Base-by-base conservation (phyloP, 2,113 vertebrate genomes). In the Psophia crepitans region DNA sequence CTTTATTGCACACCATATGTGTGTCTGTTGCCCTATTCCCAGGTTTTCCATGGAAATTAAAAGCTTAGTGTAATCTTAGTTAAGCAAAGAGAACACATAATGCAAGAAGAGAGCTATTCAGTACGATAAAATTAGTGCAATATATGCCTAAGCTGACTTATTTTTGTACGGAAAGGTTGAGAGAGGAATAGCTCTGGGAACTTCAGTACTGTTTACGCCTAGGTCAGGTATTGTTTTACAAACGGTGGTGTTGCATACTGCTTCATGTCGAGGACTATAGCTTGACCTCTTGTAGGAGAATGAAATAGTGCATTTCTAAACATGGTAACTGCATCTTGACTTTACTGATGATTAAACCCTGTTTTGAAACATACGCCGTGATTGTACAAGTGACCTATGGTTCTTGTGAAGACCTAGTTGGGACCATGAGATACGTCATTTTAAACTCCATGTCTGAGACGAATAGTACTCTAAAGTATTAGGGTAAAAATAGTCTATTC, bases 91-190 rank as follows among this genome's bases (percentile, higher is more conserved):
- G 73, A 89, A 58, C 53, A 94, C 71, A 81, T 58, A 88, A 89
- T 92, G 66, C 94, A 95, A 82, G 49, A 56, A 12, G 8, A 93
- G 90, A 97, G 37, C 56, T 92, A 90, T 92, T 58, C 76, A 75
- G 89, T 87, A 79, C 87, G 84, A 87, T 71, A 84, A 95, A 90
- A 94, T 61, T 89, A 95, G 96, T 97, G 96, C 97, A 97, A 97
- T 97, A 97, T 96, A 96, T 89, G 91, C 87, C 66, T 71, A 73
- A 93, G 26, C 66, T 93, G 93, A 96, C 86, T 87, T 97, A 97
- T 97, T 97, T 97, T 97, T 97, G 30, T 97, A 97, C 5, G 9
- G 92, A 96, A 93, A 53, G n/a, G 35, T 93, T 92, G 88, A 95
- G 74, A 73, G 78, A 93, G 66, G 28, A 96, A 71, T 82, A 92